Evolutionary conservation across 2,888 invertebrate species (phyloP).

Genomic region (Abrostola tripartita): DNA sequence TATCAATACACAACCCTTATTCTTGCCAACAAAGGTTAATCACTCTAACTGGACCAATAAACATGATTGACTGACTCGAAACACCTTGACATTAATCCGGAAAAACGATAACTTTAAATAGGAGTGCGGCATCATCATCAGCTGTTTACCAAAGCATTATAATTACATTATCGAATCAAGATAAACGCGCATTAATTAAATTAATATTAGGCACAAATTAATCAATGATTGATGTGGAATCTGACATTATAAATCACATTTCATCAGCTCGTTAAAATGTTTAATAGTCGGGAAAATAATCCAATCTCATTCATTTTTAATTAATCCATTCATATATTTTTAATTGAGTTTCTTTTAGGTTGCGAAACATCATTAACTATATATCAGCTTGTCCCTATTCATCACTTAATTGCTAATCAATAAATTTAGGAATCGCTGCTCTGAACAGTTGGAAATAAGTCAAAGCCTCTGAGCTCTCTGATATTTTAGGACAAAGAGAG

Average conservation of each 20-base stretch:
- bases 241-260: constrained; percentile 34
- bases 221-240: constrained; percentile 23
- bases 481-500: too few species aligned
- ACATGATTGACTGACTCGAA: neutral
- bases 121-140: neutral
- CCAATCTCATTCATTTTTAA: neutral
- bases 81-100: neutral
- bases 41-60: neutral
- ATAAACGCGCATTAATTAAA: constrained; percentile 20
- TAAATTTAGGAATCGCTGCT: neutral
- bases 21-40: neutral
- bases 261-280: constrained; percentile 28
- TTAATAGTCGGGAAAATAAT: constrained; percentile 17
- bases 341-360: neutral
- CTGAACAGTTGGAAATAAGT: neutral
- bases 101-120: neutral
- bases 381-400: neutral
- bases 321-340: neutral
- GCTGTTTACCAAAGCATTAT: constrained; percentile 3
- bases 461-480: too few species aligned
- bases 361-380: neutral
- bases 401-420: neutral
- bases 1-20: too few species aligned
- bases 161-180: constrained; percentile 7
- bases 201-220: constrained; percentile 17